Evolutionary conservation across 2,888 invertebrate genomes (phyloP), one percentile per base, ranked within the genome.

Genomic region (Tenthredo notha): DNA sequence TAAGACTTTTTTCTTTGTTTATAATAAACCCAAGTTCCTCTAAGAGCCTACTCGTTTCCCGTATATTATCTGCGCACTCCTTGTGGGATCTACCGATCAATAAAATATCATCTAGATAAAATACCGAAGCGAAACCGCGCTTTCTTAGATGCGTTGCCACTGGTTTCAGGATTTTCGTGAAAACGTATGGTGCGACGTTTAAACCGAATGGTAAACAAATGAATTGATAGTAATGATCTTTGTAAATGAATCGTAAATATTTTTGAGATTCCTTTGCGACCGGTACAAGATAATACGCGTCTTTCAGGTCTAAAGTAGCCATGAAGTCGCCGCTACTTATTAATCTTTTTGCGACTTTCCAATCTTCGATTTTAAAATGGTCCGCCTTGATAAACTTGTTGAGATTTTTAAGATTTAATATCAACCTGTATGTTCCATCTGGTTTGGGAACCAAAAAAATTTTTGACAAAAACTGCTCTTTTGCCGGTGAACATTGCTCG

Each of bases 161-260:
- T 12, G 87, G 88, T 86, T 88, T 88, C 47, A 89, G 21, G 33
- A 89, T 18, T 85, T 89, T 89, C 0, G 89, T 87, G 61, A 89
- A 89, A 29, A 88, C 61, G 75, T 75, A 89, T 7, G 89, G 89
- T 9, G 88, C 88, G 15, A 87, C 86, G 72, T 87, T 87, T 10
- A 88, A 61, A 10, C 89, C 88, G 85, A 89, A 89, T 9, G 88
- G 88, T 10, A 89, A 40, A 58, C 85, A 85, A 47, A 82, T 88
- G 85, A 33, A 33, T 33, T 33, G 29, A 33, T 33, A 33, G 29
- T 33, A 33, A 33, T 33, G 29, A 33, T 33, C 2, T 33, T 33
- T 33, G 29, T 33, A 33, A 33, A 33, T 33, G 29, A 33, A 33
- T 33, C 29, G 29, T 2, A 33, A 33, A 33, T 33, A 33, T 33